Evolutionary conservation across 2,888 invertebrate species (phyloP).

Genomic region (Chirona hameri): DNA sequence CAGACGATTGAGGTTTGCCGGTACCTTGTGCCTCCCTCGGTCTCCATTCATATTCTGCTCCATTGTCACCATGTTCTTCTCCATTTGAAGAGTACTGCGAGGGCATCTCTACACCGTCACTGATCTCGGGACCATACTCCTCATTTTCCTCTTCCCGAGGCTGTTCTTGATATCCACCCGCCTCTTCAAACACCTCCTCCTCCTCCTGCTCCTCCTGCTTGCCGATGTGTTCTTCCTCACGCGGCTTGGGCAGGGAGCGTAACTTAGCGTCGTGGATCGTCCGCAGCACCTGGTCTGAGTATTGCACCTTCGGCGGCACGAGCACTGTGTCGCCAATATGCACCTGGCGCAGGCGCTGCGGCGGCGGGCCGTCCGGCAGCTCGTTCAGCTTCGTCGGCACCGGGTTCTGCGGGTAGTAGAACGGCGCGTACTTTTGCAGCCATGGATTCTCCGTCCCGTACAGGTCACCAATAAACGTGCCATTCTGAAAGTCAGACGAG

Average conservation of each 20-base stretch:
- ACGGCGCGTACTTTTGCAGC: conserved; percentile 25
- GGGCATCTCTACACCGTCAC: neutral
- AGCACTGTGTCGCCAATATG: conserved; percentile 1
- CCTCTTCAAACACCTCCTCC: neutral
- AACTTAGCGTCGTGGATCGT: conserved; percentile 25
- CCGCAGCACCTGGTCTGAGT: conserved; percentile 12
- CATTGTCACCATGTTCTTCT: too few relatives aligned
- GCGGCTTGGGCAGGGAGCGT: neutral
- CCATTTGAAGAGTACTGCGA: too few relatives aligned
- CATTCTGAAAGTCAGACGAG: neutral
- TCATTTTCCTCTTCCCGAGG: neutral
- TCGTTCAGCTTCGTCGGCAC: conserved; percentile 6
- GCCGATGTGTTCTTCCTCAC: neutral
- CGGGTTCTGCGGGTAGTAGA: conserved; percentile 30
- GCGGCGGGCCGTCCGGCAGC: neutral
- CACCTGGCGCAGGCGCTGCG: neutral
- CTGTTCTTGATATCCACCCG: neutral
- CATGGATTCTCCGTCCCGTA: neutral
- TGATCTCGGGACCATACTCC: neutral
- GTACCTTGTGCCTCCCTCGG: too few relatives aligned
- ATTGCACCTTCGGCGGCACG: neutral
- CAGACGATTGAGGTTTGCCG: too few relatives aligned
- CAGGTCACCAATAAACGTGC: neutral
- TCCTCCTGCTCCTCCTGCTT: neutral
- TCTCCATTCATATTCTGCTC: too few relatives aligned